Evolutionary conservation across 2,888 invertebrate species (phyloP).

Genomic region (Drosophila aldrichi): DNA sequence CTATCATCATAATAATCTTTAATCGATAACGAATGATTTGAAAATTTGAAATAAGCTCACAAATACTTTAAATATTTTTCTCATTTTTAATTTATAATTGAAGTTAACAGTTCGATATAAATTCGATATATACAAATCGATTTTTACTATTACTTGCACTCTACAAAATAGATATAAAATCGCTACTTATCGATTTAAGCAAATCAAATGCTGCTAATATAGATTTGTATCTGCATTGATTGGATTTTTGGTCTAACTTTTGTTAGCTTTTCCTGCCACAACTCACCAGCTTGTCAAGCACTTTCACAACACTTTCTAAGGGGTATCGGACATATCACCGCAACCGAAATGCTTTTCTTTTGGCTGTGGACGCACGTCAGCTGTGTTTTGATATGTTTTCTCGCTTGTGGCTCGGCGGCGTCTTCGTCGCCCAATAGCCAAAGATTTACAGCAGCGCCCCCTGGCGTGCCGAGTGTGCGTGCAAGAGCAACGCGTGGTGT

Average conservation of each 20-base stretch:
- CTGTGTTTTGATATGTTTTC: conserved; percentile 24
- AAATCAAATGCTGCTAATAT: too few species aligned
- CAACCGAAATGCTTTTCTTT: conserved; percentile 16
- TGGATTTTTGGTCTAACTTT: too few species aligned
- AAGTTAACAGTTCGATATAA: too few species aligned
- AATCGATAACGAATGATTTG: background rate
- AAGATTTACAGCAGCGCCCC: conserved; percentile 42
- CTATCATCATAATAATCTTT: background rate
- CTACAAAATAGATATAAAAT: too few species aligned
- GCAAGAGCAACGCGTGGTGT: background rate
- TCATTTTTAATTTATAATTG: too few species aligned
- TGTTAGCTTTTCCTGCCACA: too few species aligned
- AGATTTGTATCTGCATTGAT: too few species aligned
- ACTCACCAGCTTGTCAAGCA: background rate
- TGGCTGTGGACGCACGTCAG: conserved; percentile 29
- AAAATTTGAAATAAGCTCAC: background rate
- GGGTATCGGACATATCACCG: conserved; percentile 6
- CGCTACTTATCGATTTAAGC: too few species aligned
- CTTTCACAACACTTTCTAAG: background rate
- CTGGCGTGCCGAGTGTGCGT: conserved; percentile 43
- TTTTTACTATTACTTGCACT: too few species aligned
- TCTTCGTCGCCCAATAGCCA: conserved; percentile 15
- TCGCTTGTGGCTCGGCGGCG: conserved; percentile 13
- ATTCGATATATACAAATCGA: too few species aligned
- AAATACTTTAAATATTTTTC: background rate